Evolutionary conservation across 1,140 invertebrate species (phyloP).

Genomic region (Macrostomum lignano): DNA sequence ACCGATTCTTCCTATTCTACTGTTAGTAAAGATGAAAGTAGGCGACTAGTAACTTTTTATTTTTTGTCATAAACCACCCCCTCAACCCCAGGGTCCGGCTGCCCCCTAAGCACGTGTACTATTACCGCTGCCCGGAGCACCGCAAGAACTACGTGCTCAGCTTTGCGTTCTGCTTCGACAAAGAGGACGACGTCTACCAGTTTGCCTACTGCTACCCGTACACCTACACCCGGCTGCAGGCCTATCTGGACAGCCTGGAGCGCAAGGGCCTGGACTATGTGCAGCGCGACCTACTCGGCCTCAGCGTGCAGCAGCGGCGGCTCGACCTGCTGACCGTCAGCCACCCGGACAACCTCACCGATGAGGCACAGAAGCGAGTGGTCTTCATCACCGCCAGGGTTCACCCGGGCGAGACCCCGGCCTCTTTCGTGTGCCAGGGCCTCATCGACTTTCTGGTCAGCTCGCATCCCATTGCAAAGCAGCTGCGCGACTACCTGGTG

Average conservation of each 20-base stretch:
- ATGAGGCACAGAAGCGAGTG: conserved; percentile 34
- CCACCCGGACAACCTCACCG: conserved; percentile 32
- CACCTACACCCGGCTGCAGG: conserved; percentile 58
- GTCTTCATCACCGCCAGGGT: conserved; percentile 48
- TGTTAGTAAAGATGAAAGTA: too few species aligned
- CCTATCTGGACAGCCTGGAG: conserved; percentile 48
- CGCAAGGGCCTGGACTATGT: conserved; percentile 34
- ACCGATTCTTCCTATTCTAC: too few species aligned
- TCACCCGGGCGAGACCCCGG: conserved; percentile 49
- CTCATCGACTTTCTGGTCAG: conserved; percentile 43
- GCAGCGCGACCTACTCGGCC: conserved; percentile 39
- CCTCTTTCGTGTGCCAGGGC: conserved; percentile 32
- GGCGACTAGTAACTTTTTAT: too few species aligned
- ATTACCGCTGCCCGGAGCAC: conserved; percentile 62
- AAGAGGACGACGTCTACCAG: conserved; percentile 63
- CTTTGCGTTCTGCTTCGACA: conserved; percentile 70
- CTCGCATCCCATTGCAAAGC: conserved; percentile 33
- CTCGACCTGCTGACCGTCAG: conserved; percentile 60
- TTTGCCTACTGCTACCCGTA: conserved; percentile 73
- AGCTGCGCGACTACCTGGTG: conserved; percentile 41
- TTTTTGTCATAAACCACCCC: background rate
- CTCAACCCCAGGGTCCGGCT: conserved; percentile 41
- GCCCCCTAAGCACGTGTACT: conserved; percentile 57
- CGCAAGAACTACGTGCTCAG: conserved; percentile 67
- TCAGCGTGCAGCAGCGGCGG: conserved; percentile 50